Conservation (phyloP, 2,113 vertebrate genomes). For the Chloroceryle aenea region DNA sequence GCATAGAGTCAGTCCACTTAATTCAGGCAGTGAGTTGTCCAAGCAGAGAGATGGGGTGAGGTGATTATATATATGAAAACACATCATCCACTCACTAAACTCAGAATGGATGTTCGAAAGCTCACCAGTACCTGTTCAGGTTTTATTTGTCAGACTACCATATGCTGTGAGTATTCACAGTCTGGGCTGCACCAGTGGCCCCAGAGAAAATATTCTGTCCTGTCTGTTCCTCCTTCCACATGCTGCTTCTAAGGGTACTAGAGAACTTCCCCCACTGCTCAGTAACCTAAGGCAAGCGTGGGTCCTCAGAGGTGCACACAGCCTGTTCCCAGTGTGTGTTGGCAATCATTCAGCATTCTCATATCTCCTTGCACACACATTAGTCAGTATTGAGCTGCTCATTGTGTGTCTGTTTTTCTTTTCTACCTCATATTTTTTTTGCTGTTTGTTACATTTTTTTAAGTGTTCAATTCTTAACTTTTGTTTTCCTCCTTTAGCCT, state of each 20-base stretch:
- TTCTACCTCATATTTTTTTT: constrained; percentile 61
- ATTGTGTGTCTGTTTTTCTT: constrained; percentile 49
- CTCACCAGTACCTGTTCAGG: background rate
- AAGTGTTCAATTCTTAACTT: constrained; percentile 74
- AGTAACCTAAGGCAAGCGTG: background rate
- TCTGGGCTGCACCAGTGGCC: background rate
- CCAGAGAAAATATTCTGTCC: background rate
- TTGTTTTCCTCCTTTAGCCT: constrained; percentile 83
- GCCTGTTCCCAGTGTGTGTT: constrained; percentile 25
- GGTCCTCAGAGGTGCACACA: background rate
- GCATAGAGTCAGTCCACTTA: background rate
- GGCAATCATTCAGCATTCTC: constrained; percentile 42
- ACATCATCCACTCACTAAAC: background rate
- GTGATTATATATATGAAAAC: background rate
- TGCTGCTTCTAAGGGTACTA: background rate
- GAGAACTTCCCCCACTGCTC: background rate
- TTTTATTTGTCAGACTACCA: background rate
- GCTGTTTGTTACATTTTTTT: constrained; percentile 53
- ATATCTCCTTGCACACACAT: background rate
- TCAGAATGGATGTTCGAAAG: background rate
- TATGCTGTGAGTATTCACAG: background rate
- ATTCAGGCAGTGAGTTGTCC: background rate
- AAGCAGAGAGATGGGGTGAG: background rate
- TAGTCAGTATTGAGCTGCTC: background rate
- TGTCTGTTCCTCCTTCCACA: background rate